Conservation (phyloP, 2,797 vertebrate species). For the Clarias platycephalus region DNA sequence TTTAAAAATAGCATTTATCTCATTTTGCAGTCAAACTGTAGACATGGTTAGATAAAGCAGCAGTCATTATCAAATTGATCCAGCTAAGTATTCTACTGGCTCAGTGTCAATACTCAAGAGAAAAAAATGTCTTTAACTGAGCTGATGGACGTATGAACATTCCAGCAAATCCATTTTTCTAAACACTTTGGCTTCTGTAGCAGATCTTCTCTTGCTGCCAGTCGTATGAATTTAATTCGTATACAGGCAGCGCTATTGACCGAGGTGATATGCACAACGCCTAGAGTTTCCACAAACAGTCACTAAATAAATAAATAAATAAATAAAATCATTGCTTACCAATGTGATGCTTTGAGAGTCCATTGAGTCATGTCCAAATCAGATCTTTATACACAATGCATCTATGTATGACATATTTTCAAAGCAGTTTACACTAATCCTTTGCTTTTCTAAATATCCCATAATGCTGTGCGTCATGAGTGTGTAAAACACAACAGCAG, state of each 20-base stretch:
- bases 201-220: not conserved
- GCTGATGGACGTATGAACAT: not conserved
- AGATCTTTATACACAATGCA: not conserved
- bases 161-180: not conserved
- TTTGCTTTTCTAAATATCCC: not conserved
- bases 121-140: not conserved
- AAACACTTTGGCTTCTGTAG: not conserved
- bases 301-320: too few species aligned
- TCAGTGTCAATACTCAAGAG: not conserved
- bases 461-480: not conserved
- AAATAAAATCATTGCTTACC: not conserved
- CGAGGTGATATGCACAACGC: not conserved
- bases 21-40: too few species aligned
- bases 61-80: not conserved
- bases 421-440: not conserved
- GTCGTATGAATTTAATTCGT: too few species aligned
- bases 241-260: not conserved
- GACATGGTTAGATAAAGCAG: not conserved
- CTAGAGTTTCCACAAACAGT: not conserved
- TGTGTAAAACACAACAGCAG: not conserved
- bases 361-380: not conserved
- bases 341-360: not conserved
- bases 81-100: not conserved
- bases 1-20: too few species aligned
- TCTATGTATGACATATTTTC: not conserved